Base-by-base conservation (phyloP, 2,113 vertebrate genomes). In the Chionis minor region DNA sequence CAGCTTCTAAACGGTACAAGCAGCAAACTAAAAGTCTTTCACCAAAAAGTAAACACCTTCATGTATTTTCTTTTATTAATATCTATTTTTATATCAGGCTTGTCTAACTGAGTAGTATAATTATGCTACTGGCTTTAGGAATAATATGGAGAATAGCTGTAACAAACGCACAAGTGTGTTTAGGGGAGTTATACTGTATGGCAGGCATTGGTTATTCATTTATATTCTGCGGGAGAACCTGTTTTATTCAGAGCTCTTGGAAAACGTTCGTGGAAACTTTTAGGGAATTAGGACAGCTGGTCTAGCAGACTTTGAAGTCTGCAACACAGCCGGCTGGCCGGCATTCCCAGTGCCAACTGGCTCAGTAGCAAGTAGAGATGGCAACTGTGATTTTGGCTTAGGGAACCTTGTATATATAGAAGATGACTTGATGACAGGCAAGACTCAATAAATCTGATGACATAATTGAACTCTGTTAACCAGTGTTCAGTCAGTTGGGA, bases 361-460 rank as follows among this genome's bases (percentile, higher is more conserved):
- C 96, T 96, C 82, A 75, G 92, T 49, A 91, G 86, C 92, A 96
- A 94, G 52, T 83, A 92, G 80, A 91, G 96, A 86, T 92, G 82
- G 84, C 95, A 96, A 92, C 88, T 95, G 94, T 88, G 89, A 90
- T 91, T 88, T 89, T 94, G 92, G 92, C 89, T 89, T 77, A 58
- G 51, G 63, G 94, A 90, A 70, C 47, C 49, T 71, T 92, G 86
- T 92, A 94, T 91, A 94, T 96, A 88, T 88, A 82, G 91, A 97
- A 72, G 95, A 95, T 90, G 94, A 86, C 65, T 91, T 88, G 93
- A 83, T 94, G 85, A 96, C 94, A 96, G 66, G 74, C 71, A 95
- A 94, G 88, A 90, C 94, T 96, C 67, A 89, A 79, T 94, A 96
- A 96, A 96, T 94, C 92, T 95, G 67, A 65, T 96, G 94, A 93